Percentiles rank a stretch among this genome's conserved stretches.
These are phyloP conservation scores for Lepidocyrtoides sp. DNA, from an alignment of 2,888 invertebrate species.

Conservation along the genomic window DNA sequence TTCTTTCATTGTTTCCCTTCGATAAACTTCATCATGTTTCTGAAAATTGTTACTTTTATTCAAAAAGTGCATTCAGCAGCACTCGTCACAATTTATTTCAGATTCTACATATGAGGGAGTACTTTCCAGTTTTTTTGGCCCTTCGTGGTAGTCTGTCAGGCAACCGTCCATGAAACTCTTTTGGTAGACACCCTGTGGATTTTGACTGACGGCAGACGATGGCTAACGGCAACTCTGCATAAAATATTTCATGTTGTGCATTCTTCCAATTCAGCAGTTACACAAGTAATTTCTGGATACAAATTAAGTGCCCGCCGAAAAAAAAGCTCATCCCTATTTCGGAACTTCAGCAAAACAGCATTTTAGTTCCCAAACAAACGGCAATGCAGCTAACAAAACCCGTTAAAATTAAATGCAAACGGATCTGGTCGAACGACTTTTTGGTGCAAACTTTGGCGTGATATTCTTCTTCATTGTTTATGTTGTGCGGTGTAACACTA, in stretches of 20 bases:
- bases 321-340: slow-evolving; percentile 1
- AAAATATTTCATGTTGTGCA: background rate
- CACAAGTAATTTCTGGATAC: slow-evolving; percentile 23
- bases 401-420: background rate
- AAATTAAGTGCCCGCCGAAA: slow-evolving; percentile 30
- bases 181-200: slow-evolving; percentile 33
- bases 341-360: too few relatives aligned
- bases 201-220: slow-evolving; percentile 2
- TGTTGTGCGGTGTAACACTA: background rate
- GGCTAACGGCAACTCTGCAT: background rate
- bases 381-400: background rate
- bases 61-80: slow-evolving; percentile 14
- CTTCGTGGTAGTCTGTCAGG: background rate
- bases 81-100: too few relatives aligned
- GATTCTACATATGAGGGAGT: background rate
- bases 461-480: background rate
- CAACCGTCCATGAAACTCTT: slow-evolving; percentile 24
- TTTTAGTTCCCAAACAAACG: too few relatives aligned
- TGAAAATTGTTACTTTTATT: slow-evolving; percentile 26
- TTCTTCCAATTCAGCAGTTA: background rate
- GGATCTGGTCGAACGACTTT: background rate
- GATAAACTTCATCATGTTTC: background rate
- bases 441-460: slow-evolving; percentile 31
- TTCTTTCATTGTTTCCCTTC: background rate
- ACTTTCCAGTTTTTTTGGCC: background rate